Conservation (phyloP, 2,797 vertebrate species). For the Astyanax mexicanus region DNA sequence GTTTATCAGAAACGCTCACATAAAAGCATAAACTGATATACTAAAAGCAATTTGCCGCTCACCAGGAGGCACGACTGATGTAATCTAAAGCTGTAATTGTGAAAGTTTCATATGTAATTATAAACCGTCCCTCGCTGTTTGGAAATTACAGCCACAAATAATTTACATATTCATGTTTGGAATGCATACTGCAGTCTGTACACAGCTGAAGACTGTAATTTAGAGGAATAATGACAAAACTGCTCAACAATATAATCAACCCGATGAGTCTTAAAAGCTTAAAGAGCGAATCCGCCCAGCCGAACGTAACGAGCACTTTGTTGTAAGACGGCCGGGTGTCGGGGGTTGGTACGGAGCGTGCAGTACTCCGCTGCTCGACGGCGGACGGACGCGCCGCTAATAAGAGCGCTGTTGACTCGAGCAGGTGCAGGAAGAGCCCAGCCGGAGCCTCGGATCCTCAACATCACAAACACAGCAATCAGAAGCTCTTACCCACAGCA, state of each 20-base stretch:
- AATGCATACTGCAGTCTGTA: background rate
- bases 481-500: conserved; percentile 19
- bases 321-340: background rate
- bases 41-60: background rate
- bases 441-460: conserved; percentile 24
- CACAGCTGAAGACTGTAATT: background rate
- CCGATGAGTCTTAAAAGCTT: background rate
- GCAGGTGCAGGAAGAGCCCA: conserved; percentile 37
- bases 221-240: background rate
- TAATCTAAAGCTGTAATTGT: conserved; percentile 4
- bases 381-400: conserved; percentile 32
- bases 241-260: background rate
- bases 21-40: background rate
- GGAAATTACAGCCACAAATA: background rate
- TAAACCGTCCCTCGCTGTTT: background rate
- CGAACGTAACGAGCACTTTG: background rate
- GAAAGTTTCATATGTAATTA: background rate
- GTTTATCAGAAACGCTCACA: background rate
- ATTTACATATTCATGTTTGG: background rate
- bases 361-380: background rate
- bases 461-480: conserved; percentile 34
- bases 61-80: background rate
- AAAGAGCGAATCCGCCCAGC: background rate
- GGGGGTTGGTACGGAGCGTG: background rate
- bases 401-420: conserved; percentile 20